Base-by-base conservation (phyloP, 2,888 invertebrate genomes). In the Tetragonula carbonaria region DNA sequence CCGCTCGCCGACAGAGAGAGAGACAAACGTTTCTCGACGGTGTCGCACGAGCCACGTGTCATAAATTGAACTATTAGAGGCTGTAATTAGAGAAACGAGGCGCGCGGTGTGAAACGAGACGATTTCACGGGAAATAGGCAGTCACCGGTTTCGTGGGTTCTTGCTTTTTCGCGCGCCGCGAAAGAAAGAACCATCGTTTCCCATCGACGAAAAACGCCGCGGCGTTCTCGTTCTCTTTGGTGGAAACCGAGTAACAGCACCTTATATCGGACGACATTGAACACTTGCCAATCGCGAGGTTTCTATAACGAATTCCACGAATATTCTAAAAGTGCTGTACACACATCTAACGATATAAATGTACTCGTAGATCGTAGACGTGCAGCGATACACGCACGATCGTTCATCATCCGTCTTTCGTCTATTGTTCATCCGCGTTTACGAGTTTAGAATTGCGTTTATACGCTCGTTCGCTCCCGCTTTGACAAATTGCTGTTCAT, bases 81-180 rank as follows among this genome's bases (percentile, higher is more conserved):
- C n/a, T 13, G 70, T 82, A 82, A 82, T 82, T 82, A 80, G 70
- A 66, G 71, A 67, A 71, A 66, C 70, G 71, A 57, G 74, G 13
- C 16, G 53, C 51, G 18, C 53, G 38, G 62, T 16, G 38, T 38
- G 74, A 51, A 71, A 57, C 38, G 70, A 53, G 63, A 68, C 72
- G 63, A 82, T 74, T 80, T 82, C 55, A 72, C 71, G 55, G 50
- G 50, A 75, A 59, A 72, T 8, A 45, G 71, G 80, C 55, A 75
- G 75, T 59, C 62, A 74, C 66, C 53, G 71, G 66, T 75, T 28
- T 45, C 45, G 21, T 71, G 18, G 21, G 75, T 75, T 82, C 72
- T 66, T 75, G 55, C 23, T n/a, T 53, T 51, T 18, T 16, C n/a
- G 33, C 33, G 63, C 45, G 70, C 33, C 45, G 14, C 67, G 16